Conservation (phyloP, 2,797 vertebrate genomes). For the Setipinna tenuifilis region DNA sequence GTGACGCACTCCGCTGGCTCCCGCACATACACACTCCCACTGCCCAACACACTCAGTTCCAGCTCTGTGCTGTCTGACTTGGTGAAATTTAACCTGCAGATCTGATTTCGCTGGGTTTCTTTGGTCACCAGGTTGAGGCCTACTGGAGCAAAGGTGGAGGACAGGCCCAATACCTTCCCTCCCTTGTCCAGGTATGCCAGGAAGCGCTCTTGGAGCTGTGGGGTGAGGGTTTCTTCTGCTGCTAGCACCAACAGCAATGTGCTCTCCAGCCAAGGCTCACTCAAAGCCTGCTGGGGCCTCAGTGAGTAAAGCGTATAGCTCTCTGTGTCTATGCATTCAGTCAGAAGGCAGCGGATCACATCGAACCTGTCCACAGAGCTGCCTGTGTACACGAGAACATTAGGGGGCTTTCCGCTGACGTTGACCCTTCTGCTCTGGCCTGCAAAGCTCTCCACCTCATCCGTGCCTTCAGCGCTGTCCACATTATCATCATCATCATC, state of each 20-base stretch:
- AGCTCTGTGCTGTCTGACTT: conserved; percentile 72
- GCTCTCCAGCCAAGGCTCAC: conserved; percentile 86
- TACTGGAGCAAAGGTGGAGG: conserved; percentile 77
- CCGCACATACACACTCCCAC: conserved; percentile 74
- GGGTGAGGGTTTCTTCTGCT: conserved; percentile 68
- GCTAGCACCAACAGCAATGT: conserved; percentile 85
- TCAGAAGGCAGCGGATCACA: conserved; percentile 70
- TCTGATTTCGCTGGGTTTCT: conserved; percentile 44
- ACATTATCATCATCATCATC: conserved; percentile 8
- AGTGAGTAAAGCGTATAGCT: conserved; percentile 84
- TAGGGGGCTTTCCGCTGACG: conserved; percentile 78
- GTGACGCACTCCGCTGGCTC: conserved; percentile 58
- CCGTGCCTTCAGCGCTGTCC: conserved; percentile 40
- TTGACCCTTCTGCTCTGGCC: conserved; percentile 50
- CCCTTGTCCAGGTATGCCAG: conserved; percentile 82
- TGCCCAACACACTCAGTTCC: conserved; percentile 74
- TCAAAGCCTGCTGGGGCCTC: conserved; percentile 75
- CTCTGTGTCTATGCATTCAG: conserved; percentile 79
- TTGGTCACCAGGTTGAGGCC: conserved; percentile 72
- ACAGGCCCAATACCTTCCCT: conserved; percentile 84
- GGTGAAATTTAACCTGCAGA: conserved; percentile 78
- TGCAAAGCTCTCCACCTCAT: not conserved
- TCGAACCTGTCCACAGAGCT: conserved; percentile 68
- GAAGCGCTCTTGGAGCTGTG: conserved; percentile 75
- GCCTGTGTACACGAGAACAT: conserved; percentile 85